Percentiles rank a stretch among this genome's conserved stretches.
phyloP scores from a whole-genome alignment of 1,140 invertebrate species.

The Mamestra configurata region DNA sequence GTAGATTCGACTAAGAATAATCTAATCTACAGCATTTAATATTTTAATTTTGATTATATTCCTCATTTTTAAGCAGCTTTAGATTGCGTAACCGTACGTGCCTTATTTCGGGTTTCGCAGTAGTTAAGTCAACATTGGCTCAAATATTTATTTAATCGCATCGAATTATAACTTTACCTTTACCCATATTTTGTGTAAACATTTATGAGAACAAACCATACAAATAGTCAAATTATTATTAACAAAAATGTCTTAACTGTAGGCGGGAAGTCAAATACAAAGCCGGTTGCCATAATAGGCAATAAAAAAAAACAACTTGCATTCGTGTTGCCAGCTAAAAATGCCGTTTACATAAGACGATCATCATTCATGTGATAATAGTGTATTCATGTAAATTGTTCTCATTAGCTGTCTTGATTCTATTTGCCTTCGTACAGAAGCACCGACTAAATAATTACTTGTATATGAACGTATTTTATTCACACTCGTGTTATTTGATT shows the following conservation, averaged over 20 bases:
- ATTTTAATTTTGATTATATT: too few species aligned
- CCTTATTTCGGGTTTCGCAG: background rate
- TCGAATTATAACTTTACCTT: constrained; percentile 7
- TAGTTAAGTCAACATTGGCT: background rate
- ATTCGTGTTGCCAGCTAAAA: constrained; percentile 59
- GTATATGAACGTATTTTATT: constrained; percentile 37
- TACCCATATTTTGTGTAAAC: constrained; percentile 30
- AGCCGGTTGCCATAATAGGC: constrained; percentile 68
- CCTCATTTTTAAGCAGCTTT: background rate
- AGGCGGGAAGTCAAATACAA: constrained; percentile 67
- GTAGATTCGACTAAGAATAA: too few species aligned
- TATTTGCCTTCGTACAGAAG: constrained; percentile 57
- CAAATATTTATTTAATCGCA: constrained; percentile 1
- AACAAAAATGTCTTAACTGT: constrained; percentile 65
- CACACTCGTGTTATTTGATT: constrained; percentile 50
- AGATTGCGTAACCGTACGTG: background rate
- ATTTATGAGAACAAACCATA: constrained; percentile 26
- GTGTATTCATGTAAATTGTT: constrained; percentile 74
- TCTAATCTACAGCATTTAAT: too few species aligned
- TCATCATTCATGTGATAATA: constrained; percentile 72
- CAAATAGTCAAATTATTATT: constrained; percentile 54
- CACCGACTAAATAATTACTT: constrained; percentile 54
- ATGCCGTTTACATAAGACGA: constrained; percentile 61
- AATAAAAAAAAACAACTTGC: constrained; percentile 69
- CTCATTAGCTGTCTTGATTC: constrained; percentile 69